Conservation (phyloP, 2,888 invertebrate species). For the Drosophila testacea region DNA sequence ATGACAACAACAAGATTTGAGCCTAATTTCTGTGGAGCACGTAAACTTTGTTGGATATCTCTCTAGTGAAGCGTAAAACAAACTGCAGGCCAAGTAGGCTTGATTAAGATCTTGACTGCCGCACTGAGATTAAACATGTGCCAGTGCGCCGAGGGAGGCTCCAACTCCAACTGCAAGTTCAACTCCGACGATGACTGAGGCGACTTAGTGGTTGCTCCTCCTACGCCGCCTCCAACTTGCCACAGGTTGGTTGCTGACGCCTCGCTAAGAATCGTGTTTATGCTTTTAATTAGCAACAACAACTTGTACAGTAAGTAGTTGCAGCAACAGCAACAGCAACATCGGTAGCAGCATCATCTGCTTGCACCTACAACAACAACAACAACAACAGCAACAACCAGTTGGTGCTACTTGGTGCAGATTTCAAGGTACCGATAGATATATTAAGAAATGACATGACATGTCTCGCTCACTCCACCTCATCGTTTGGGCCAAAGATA, state of each 20-base stretch:
- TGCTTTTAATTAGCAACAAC: slow-evolving; percentile 82
- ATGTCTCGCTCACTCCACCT: slow-evolving; percentile 73
- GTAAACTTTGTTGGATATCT: slow-evolving; percentile 64
- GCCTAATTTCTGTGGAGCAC: slow-evolving; percentile 76
- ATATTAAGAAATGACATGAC: slow-evolving; percentile 80
- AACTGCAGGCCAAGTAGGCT: slow-evolving; percentile 54
- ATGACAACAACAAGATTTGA: slow-evolving; percentile 69
- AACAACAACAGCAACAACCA: slow-evolving; percentile 40
- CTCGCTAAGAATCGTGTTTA: slow-evolving; percentile 81
- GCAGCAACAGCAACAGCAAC: slow-evolving; percentile 42
- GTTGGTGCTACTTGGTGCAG: slow-evolving; percentile 76
- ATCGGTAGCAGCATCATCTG: slow-evolving; percentile 27
- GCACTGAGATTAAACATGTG: slow-evolving; percentile 72
- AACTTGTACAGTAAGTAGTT: slow-evolving; percentile 79
- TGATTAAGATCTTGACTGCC: slow-evolving; percentile 77
- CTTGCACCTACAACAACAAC: slow-evolving; percentile 27
- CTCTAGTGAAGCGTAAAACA: slow-evolving; percentile 61
- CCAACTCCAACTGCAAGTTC: slow-evolving; percentile 11
- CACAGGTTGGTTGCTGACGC: slow-evolving; percentile 64
- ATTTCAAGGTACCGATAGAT: slow-evolving; percentile 79
- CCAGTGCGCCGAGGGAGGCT: slow-evolving; percentile 21
- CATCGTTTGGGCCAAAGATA: slow-evolving; percentile 51
- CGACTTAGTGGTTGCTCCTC: slow-evolving; percentile 22
- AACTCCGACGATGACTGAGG: neutral
- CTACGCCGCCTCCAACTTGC: slow-evolving; percentile 61